Conservation (phyloP, 2,888 invertebrate genomes). For the Nymphalis polychloros region DNA sequence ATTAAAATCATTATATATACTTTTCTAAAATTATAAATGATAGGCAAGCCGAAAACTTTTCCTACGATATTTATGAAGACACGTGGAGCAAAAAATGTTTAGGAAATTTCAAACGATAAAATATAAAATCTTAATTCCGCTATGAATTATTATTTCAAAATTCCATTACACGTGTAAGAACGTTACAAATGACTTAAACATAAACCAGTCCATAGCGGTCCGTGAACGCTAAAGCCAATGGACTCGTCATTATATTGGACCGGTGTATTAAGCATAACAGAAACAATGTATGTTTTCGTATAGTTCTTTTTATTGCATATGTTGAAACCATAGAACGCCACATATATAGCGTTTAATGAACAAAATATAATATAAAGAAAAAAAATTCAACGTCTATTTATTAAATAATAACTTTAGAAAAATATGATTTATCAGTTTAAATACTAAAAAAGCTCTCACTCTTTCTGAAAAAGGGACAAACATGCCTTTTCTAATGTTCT, state of each 20-base stretch:
- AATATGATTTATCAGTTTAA: too few relatives aligned
- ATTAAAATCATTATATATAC: too few relatives aligned
- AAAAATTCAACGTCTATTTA: too few relatives aligned
- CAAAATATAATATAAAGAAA: too few relatives aligned
- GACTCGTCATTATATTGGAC: conserved; percentile 19
- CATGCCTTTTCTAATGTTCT: too few relatives aligned
- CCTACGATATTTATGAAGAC: not conserved
- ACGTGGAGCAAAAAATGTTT: not conserved
- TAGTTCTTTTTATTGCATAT: not conserved
- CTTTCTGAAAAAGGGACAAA: too few relatives aligned
- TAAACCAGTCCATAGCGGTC: conserved; percentile 22
- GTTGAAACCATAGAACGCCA: not conserved
- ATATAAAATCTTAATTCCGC: not conserved
- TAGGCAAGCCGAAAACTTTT: not conserved
- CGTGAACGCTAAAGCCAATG: conserved; percentile 28
- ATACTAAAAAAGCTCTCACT: too few relatives aligned
- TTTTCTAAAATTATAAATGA: not conserved
- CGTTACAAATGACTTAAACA: conserved; percentile 19
- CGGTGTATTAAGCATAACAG: conserved; percentile 9
- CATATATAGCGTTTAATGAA: too few relatives aligned
- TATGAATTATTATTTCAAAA: not conserved
- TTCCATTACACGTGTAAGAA: conserved; percentile 8
- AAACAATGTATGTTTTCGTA: not conserved
- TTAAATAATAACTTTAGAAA: too few relatives aligned
- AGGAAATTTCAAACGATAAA: not conserved